A percentile compares a stretch with the other conserved stretches of the same genome.
These are phyloP conservation scores for Eueremaeus valkanovi DNA, from an alignment of 2,888 invertebrate genomes.

Conservation along the genomic window DNA sequence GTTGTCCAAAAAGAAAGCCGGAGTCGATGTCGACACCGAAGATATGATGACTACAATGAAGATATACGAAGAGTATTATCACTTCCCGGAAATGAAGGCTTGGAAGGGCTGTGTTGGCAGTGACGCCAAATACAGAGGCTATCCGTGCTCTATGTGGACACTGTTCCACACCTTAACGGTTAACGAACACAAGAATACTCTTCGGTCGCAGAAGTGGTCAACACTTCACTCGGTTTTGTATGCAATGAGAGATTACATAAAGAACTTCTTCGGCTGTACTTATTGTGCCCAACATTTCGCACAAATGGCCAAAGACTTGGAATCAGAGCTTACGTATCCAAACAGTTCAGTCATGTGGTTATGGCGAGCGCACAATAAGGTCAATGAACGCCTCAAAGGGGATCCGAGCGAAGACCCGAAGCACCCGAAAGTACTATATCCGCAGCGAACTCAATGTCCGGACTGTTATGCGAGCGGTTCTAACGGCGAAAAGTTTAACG, in stretches of 20 bases:
- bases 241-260: constrained; percentile 81
- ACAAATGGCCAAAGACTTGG: constrained; percentile 69
- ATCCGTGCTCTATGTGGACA: constrained; percentile 91
- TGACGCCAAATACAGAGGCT: constrained; percentile 69
- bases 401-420: constrained; percentile 84
- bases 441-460: constrained; percentile 64
- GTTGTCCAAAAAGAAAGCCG: constrained; percentile 25
- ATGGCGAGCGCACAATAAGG: constrained; percentile 49
- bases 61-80: constrained; percentile 40
- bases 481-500: constrained; percentile 57
- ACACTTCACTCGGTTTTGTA: constrained; percentile 65
- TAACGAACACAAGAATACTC: constrained; percentile 59
- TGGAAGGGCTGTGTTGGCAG: constrained; percentile 83
- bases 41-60: constrained; percentile 38
- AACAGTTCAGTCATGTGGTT: constrained; percentile 66
- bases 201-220: constrained; percentile 46
- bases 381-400: constrained; percentile 75
- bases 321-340: constrained; percentile 65
- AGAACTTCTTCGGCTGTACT: constrained; percentile 86
- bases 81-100: constrained; percentile 46
- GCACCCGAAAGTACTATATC: constrained; percentile 85
- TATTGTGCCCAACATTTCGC: constrained; percentile 87
- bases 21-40: constrained; percentile 12
- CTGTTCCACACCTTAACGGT: constrained; percentile 88
- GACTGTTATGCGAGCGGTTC: constrained; percentile 56